These are phyloP conservation scores for Helobdella robusta DNA, from an alignment of 2,888 invertebrate species.

Conservation along the genomic window DNA sequence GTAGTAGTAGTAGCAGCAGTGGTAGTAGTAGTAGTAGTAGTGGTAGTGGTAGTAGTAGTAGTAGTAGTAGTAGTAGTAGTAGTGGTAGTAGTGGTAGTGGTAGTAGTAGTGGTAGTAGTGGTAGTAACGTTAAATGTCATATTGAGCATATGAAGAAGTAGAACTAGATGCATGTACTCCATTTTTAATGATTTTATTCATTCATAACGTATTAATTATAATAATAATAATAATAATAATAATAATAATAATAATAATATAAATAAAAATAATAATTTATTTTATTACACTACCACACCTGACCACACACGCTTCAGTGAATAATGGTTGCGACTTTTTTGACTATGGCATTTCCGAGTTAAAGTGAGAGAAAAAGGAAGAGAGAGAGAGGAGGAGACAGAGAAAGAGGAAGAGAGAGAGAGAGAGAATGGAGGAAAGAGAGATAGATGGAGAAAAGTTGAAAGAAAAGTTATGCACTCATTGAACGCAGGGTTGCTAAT, in stretches of 20 bases:
- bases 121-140: neutral
- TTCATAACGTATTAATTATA: neutral
- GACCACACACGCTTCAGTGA: no score
- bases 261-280: constrained; percentile 18
- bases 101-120: neutral
- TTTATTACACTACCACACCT: no score
- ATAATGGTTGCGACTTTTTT: no score
- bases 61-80: constrained; percentile 9
- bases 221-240: constrained; percentile 14
- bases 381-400: neutral
- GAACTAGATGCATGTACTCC: no score
- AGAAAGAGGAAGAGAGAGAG: neutral
- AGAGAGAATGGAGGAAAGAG: no score
- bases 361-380: neutral
- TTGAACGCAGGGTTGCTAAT: no score
- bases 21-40: constrained; percentile 4
- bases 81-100: neutral
- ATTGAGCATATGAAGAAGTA: no score
- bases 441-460: neutral
- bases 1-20: neutral
- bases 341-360: no score
- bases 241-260: constrained; percentile 22
- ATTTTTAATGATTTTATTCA: neutral
- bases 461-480: no score
- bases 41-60: constrained; percentile 1